These are phyloP conservation scores for Actinernus sp. DNA, from an alignment of 92 coral and sea anemone species.

Conservation along the genomic window DNA sequence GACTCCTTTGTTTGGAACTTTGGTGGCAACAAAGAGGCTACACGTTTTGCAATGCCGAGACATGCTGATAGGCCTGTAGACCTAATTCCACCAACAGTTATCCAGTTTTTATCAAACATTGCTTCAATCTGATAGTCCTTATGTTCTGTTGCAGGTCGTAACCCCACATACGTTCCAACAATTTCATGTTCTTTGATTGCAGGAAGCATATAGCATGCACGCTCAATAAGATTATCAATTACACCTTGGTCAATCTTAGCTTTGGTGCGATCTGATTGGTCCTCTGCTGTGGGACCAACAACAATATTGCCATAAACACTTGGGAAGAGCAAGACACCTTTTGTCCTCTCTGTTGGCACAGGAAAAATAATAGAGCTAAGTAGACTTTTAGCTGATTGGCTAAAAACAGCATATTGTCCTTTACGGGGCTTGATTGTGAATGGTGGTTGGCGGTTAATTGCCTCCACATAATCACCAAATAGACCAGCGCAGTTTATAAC, in stretches of 20 bases:
- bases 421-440: slow-evolving; percentile 82
- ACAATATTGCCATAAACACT: slow-evolving; percentile 74
- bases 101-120: slow-evolving; percentile 49
- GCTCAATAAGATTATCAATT: slow-evolving; percentile 37
- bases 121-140: slow-evolving; percentile 77
- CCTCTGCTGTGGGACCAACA: slow-evolving; percentile 88
- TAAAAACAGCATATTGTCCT: slow-evolving; percentile 80
- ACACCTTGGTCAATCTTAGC: slow-evolving; percentile 58
- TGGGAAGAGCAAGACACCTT: slow-evolving; percentile 70
- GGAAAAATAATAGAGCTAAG: slow-evolving; percentile 75
- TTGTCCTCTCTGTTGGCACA: slow-evolving; percentile 73
- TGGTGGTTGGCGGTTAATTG: slow-evolving; percentile 62
- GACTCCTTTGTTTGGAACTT: background rate
- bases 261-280: slow-evolving; percentile 59
- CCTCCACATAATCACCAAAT: slow-evolving; percentile 73
- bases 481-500: slow-evolving; percentile 86
- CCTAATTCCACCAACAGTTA: slow-evolving; percentile 83
- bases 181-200: slow-evolving; percentile 47
- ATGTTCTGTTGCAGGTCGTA: slow-evolving; percentile 84
- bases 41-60: slow-evolving; percentile 82
- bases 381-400: slow-evolving; percentile 60
- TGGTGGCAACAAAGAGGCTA: slow-evolving; percentile 41
- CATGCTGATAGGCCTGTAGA: slow-evolving; percentile 86
- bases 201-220: slow-evolving; percentile 56
- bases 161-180: slow-evolving; percentile 79